Base-by-base conservation (phyloP, 2,888 invertebrate genomes). In the Biston betularia region DNA sequence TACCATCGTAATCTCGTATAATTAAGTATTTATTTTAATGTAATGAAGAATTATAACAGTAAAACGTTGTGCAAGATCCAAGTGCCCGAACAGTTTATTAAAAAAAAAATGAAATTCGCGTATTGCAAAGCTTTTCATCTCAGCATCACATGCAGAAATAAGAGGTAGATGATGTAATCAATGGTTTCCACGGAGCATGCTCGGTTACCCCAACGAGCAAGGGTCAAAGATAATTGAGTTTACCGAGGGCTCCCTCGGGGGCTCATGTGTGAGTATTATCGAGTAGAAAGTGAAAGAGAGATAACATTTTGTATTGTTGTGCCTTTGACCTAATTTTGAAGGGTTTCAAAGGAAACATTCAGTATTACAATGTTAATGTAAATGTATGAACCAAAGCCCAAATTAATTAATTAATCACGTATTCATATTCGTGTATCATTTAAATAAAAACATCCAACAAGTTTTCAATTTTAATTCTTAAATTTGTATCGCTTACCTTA, bases 201-300 rank as follows among this genome's bases (percentile, higher is more conserved):
- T 78, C 77, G 73, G 61, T 59, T 63, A 33, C 75, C 74, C 69
- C 78, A 63, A 71, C 81, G 86, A 82, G 85, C 85, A 83, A 74
- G 78, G 88, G 87, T 86, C 86, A 86, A 75, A 76, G 76, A 79
- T 86, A 88, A 88, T 88, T 87, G 84, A 85, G 80, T 83, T 79
- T 74, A 71, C 68, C 64, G 77, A 78, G 77, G 74, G 68, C 44
- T 69, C 72, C 66, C 70, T 56, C 24, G 50, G 63, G 65, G 59
- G 44, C 58, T 52, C 55, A 42, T 68, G 69, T 64, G 63, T 66
- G 63, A 49, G 60, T 56, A 64, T 63, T 71, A 66, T 63, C 58
- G 49, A 72, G 63, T 64, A 62, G 70, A 72, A 73, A 71, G 71
- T 71, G 54, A 69, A 69, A 65, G 59, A 49, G 33, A 53, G 64